Evolutionary conservation across 2,113 vertebrate genomes (phyloP).

Genomic region (Paedocypris sp.): DNA sequence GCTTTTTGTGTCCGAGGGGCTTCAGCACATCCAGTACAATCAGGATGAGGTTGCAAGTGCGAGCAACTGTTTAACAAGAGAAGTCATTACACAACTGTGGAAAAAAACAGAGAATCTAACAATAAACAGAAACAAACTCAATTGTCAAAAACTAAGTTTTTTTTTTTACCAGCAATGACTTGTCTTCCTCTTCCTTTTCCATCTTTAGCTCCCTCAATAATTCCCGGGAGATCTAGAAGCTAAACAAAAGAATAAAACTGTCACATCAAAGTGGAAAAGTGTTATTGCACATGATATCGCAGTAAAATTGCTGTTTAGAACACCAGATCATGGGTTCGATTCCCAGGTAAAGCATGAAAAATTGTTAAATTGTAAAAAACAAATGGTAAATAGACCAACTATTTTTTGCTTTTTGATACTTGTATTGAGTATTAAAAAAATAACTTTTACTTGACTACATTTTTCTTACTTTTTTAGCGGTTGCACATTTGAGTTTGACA

Average conservation of each 20-base stretch:
- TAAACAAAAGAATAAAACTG: slow-evolving; percentile 32
- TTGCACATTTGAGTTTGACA: no score
- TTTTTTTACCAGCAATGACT: slow-evolving; percentile 84
- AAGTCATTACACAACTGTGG: background rate
- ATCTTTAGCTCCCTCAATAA: slow-evolving; percentile 97
- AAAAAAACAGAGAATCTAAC: background rate
- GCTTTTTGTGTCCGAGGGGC: slow-evolving; percentile 91
- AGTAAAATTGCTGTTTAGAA: background rate
- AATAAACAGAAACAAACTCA: no score
- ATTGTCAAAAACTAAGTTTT: no score
- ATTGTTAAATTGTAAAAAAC: no score
- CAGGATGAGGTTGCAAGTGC: slow-evolving; percentile 95
- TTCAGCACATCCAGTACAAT: slow-evolving; percentile 95
- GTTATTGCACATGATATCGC: background rate
- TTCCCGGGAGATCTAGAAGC: slow-evolving; percentile 97
- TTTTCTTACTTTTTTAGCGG: no score
- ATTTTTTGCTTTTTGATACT: no score
- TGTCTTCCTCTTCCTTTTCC: slow-evolving; percentile 95
- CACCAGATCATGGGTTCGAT: no score
- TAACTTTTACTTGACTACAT: no score
- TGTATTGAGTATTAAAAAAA: no score
- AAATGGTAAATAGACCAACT: no score
- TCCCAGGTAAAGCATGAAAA: no score
- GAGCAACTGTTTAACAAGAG: slow-evolving; percentile 70
- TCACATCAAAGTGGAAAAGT: background rate